Evolutionary conservation across 35 echinoderm and acorn worm species (phyloP).

Genomic region (Nesometra sesokonis): DNA sequence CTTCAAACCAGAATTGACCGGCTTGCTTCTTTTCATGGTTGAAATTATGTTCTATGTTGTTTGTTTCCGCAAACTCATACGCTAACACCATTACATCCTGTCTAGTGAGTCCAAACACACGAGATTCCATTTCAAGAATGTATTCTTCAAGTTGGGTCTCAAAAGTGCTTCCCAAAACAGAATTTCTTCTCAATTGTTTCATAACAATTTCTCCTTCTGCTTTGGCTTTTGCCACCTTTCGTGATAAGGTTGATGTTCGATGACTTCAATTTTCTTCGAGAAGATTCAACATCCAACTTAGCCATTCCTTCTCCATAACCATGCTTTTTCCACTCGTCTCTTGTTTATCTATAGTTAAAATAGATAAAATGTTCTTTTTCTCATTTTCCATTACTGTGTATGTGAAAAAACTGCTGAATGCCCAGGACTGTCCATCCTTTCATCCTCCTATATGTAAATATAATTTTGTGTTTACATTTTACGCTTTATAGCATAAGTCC

Average conservation of each 20-base stretch:
- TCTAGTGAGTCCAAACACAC: constrained; percentile 16
- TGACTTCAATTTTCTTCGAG: too few relatives aligned
- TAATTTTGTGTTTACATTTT: too few relatives aligned
- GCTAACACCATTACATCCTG: not conserved
- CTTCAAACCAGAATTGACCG: not conserved
- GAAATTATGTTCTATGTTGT: not conserved
- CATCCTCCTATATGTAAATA: too few relatives aligned
- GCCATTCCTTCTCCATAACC: too few relatives aligned
- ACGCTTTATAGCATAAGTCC: too few relatives aligned
- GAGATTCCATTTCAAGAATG: not conserved
- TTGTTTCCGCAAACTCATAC: constrained; percentile 15
- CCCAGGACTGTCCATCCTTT: too few relatives aligned
- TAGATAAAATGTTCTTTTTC: too few relatives aligned
- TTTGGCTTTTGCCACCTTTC: not conserved
- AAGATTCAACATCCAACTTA: too few relatives aligned
- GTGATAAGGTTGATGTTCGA: not conserved
- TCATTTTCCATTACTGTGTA: too few relatives aligned
- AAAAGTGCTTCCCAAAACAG: not conserved
- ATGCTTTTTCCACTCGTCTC: too few relatives aligned
- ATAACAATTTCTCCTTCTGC: not conserved
- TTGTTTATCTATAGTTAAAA: too few relatives aligned
- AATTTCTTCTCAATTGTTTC: not conserved
- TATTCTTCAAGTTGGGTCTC: not conserved
- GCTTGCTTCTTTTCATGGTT: constrained; percentile 11
- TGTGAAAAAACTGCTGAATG: too few relatives aligned